Evolutionary conservation across 2,797 vertebrate genomes (phyloP).

Genomic region (Enteromius viviparus): DNA sequence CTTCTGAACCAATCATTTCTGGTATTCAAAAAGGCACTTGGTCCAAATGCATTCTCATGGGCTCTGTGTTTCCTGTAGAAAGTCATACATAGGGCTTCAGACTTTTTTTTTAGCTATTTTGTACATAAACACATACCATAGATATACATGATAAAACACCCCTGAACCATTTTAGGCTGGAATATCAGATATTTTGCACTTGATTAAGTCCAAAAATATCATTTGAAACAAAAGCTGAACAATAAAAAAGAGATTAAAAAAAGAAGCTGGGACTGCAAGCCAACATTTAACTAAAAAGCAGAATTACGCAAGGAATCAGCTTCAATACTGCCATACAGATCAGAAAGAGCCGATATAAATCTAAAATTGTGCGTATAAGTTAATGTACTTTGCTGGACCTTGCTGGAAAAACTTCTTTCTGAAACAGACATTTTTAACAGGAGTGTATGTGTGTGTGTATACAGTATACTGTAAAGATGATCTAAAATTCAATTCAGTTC

Average conservation of each 20-base stretch:
- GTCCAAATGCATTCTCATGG: constrained; percentile 14
- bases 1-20: constrained; percentile 35
- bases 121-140: constrained; percentile 14
- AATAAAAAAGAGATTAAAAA: not conserved
- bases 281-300: not conserved
- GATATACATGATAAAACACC: constrained; percentile 3
- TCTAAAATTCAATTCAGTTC: not conserved
- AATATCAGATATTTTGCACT: constrained; percentile 22
- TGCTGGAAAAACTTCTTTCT: not conserved
- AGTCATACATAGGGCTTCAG: not conserved
- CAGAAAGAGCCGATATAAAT: not conserved
- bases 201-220: not conserved
- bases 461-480: not conserved
- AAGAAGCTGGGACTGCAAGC: not conserved
- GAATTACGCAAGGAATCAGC: not conserved
- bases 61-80: constrained; percentile 1
- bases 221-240: constrained; percentile 17
- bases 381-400: too few species aligned
- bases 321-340: not conserved
- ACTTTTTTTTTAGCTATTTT: constrained; percentile 13
- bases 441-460: not conserved
- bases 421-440: not conserved
- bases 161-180: constrained; percentile 2
- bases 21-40: constrained; percentile 15
- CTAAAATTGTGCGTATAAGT: not conserved